Base-by-base conservation (phyloP, 1,140 invertebrate genomes). In the Sesamia nonagrioides region DNA sequence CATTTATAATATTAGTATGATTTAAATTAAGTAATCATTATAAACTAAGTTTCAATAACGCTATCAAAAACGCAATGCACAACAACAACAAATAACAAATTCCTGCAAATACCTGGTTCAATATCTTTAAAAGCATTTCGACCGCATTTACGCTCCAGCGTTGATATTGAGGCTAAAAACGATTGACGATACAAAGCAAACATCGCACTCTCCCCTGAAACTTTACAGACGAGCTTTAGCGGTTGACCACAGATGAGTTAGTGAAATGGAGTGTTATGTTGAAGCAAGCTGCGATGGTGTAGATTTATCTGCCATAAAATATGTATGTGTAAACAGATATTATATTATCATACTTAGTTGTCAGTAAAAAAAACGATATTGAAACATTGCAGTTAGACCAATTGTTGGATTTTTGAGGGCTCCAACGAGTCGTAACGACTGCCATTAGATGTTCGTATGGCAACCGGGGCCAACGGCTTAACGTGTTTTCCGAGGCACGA, bases 161-260 rank as follows among this genome's bases (percentile, higher is more conserved):
- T 68, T 56, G 35, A 68, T 79, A 74, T 61, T 42, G 42, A 35
- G 60, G 71, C 52, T 79, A 68, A 58, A 79, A 75, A 74, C 71
- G 60, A 54, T 66, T 11, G 60, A 52, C 56, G 61, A 56, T 48
- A 74, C 21, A 61, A 72, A 78, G 52, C 71, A 80, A 80, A 78
- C 71, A 56, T 71, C 68, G 3, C 71, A 73, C 42, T 45, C 63
- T 50, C 72, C 68, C 68, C 33, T 40, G 50, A 61, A 60, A 73
- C 50, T 45, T 48, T 58, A 66, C 52, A 82, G 17, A 54, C 37
- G 73, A 37, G 74, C 76, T 82, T 79, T 60, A 17, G 27, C 18
- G 42, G 21, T 48, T 9, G 2, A 37, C 18, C 40, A 68, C 17
- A 4, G 63, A 68, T 18, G 18, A 68, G 17, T 7, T 21, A 48